These are phyloP conservation scores for Zaprionus inermis DNA, from an alignment of 1,140 invertebrate species.

Conservation along the genomic window DNA sequence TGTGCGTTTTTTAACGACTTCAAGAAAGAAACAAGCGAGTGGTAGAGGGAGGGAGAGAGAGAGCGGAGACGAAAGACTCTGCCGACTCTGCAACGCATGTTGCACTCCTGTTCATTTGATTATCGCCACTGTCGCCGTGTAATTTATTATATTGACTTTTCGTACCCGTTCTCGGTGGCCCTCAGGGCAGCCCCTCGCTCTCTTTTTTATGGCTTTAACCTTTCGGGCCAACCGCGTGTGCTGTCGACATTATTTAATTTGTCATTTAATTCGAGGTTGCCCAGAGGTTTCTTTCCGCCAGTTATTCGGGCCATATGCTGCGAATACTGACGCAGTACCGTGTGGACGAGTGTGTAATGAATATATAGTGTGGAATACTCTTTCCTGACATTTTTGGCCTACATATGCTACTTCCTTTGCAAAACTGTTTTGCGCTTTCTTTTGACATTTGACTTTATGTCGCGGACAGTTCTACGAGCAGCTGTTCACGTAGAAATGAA, in stretches of 20 bases:
- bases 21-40: slow-evolving; percentile 9
- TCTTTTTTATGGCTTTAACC: slow-evolving; percentile 82
- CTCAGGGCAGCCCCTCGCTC: no score
- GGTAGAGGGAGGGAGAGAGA: not conserved
- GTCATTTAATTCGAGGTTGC: slow-evolving; percentile 69
- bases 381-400: slow-evolving; percentile 44
- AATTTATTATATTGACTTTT: slow-evolving; percentile 81
- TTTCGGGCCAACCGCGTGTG: slow-evolving; percentile 69
- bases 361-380: slow-evolving; percentile 41
- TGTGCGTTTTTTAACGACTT: slow-evolving; percentile 74
- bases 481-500: not conserved
- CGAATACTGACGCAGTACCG: slow-evolving; percentile 8
- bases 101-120: slow-evolving; percentile 78
- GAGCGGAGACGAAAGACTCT: slow-evolving; percentile 19
- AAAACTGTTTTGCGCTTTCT: slow-evolving; percentile 12
- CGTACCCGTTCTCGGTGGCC: slow-evolving; percentile 19
- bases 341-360: slow-evolving; percentile 52
- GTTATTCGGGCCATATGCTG: slow-evolving; percentile 57
- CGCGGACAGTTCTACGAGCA: not conserved
- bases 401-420: slow-evolving; percentile 51
- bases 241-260: slow-evolving; percentile 79
- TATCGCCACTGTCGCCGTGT: slow-evolving; percentile 80
- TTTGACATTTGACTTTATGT: slow-evolving; percentile 8
- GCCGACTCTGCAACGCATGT: slow-evolving; percentile 63
- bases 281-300: slow-evolving; percentile 25